Base-by-base conservation (phyloP, 1,140 invertebrate genomes). In the Brachionus angularis region DNA sequence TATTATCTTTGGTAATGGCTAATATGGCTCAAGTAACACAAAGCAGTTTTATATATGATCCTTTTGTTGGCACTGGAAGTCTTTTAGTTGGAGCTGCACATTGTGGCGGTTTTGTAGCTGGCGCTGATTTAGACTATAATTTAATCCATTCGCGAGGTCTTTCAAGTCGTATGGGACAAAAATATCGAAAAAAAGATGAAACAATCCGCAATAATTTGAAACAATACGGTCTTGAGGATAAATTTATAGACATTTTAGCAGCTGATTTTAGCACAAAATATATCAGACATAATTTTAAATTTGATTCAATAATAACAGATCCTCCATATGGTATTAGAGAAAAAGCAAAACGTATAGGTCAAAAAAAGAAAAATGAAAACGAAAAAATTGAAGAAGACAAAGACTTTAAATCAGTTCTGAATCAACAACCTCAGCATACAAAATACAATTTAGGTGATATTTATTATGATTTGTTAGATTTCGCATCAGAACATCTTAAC, bases 291-390 rank as follows among this genome's bases (percentile, higher is more conserved):
- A 76, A 27, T 78, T 90, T 16, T 78, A 16, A 81, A 74, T 87
- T 94, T 75, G 91, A 96, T 82, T 86, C 90, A 49, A 91, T 79
- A 72, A 88, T 97, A 52, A 94, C 93, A 47, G 93, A 96, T 83
- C 93, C 93, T 74, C 94, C 94, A 0, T 96, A 97, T 84, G 94
- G 94, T 52, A 91, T 96, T 34, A 82, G 93, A 74, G 93, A 97
- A 84, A 84, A 91, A 8, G 90, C 89, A 5, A 89, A 91, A 82
- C 88, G 87, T 77, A 86, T 95, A 75, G 89, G 91, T 74, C 18
- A 21, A n/a, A 50, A 47, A 67, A 36, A 47, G 5, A 73, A 36
- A 67, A 49, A 21, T 29, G 16, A 50, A 31, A 18, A 29, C 4
- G 42, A 47, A 12, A 67, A 18, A 46, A 46, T 25, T 14, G 23